These are phyloP conservation scores for Sciurus niger DNA, from an alignment of 2,113 vertebrate genomes.

Conservation along the genomic window DNA sequence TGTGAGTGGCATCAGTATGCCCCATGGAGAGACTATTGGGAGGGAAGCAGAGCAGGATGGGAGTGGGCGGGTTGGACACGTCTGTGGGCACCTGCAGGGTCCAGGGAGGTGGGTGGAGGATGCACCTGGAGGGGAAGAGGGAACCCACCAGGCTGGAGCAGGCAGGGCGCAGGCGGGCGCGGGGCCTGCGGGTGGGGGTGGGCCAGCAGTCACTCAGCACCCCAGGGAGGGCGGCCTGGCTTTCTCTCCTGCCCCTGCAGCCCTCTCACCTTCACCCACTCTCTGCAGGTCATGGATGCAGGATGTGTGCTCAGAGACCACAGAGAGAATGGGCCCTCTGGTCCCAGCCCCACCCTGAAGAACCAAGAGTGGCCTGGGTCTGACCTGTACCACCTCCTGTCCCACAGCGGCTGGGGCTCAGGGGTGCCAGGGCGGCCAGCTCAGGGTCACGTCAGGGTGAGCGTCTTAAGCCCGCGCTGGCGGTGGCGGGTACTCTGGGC, in stretches of 20 bases:
- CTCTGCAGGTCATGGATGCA: neutral
- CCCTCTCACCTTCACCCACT: neutral
- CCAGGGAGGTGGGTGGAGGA: neutral
- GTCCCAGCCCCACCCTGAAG: neutral
- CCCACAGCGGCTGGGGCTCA: neutral
- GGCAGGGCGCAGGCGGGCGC: neutral
- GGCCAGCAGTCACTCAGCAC: neutral
- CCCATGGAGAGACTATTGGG: too few relatives aligned
- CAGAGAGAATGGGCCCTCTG: neutral
- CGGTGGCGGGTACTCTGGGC: slow-evolving; percentile 61
- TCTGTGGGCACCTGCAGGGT: neutral
- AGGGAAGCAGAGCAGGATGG: too few relatives aligned
- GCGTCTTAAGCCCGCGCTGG: slow-evolving; percentile 60
- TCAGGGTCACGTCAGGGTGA: slow-evolving; percentile 29
- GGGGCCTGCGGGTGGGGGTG: neutral
- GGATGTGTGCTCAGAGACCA: rapidly evolving
- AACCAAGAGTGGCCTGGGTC: neutral
- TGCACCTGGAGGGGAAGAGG: neutral
- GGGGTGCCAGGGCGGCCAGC: neutral
- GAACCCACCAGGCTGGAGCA: neutral
- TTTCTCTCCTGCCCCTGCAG: neutral
- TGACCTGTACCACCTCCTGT: neutral
- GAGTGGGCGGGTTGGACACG: neutral
- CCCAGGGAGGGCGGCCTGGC: neutral
- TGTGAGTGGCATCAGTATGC: neutral